Conservation (phyloP, 2,113 vertebrate species). For the Phaethornis superciliosus region DNA sequence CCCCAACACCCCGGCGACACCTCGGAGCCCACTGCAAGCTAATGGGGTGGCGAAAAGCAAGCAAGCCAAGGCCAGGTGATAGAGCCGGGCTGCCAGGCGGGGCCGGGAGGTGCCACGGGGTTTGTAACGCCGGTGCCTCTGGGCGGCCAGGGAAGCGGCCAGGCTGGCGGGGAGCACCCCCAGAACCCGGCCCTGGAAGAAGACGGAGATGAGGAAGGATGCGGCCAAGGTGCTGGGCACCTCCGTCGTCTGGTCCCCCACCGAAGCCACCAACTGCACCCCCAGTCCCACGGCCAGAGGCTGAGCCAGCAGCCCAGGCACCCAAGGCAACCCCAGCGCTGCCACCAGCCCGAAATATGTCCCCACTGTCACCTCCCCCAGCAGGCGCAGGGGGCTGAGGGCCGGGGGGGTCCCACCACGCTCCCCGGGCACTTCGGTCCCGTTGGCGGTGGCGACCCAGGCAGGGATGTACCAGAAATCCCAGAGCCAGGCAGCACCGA, state of each 20-base stretch:
- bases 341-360: conserved; percentile 86
- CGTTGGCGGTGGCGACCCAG: conserved; percentile 82
- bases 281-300: conserved; percentile 86
- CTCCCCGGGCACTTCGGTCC: background rate
- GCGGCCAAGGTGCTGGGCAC: conserved; percentile 75
- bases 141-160: conserved; percentile 80
- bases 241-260: conserved; percentile 84
- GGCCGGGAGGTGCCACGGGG: background rate
- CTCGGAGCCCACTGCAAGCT: conserved; percentile 80
- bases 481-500: conserved; percentile 86
- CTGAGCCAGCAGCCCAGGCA: conserved; percentile 81
- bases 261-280: conserved; percentile 84
- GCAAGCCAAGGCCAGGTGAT: conserved; percentile 80
- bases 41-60: conserved; percentile 84
- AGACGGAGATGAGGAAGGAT: conserved; percentile 81
- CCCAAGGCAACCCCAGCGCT: conserved; percentile 82
- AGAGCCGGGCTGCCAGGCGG: conserved; percentile 76
- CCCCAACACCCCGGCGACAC: conserved; percentile 81
- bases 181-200: conserved; percentile 85
- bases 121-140: conserved; percentile 79
- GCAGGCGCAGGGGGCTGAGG: conserved; percentile 76
- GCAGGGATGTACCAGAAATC: conserved; percentile 85
- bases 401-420: conserved; percentile 36
- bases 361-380: conserved; percentile 84
- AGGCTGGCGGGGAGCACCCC: conserved; percentile 87